These are phyloP conservation scores for Uloborus plumipes DNA, from an alignment of 2,888 invertebrate genomes.

Conservation along the genomic window DNA sequence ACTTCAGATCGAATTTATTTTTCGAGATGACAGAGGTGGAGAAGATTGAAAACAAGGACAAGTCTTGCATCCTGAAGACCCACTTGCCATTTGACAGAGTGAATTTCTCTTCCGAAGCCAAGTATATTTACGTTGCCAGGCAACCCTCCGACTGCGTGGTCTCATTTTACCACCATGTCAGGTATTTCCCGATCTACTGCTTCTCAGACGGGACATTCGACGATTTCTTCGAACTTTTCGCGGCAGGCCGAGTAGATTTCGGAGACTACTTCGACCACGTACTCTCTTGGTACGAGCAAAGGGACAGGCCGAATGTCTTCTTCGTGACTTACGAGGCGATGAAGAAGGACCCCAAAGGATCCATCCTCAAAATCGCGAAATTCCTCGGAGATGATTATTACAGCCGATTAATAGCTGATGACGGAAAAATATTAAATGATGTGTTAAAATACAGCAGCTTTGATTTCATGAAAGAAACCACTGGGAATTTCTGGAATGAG, in stretches of 20 bases:
- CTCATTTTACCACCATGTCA: slow-evolving; percentile 71
- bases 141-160: slow-evolving; percentile 73
- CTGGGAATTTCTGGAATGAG: slow-evolving; percentile 16
- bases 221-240: slow-evolving; percentile 71
- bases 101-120: slow-evolving; percentile 54
- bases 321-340: slow-evolving; percentile 72
- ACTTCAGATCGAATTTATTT: slow-evolving; percentile 33
- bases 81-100: slow-evolving; percentile 68
- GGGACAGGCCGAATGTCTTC: slow-evolving; percentile 69
- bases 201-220: slow-evolving; percentile 66
- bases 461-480: slow-evolving; percentile 49
- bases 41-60: background rate
- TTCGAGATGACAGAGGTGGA: slow-evolving; percentile 33
- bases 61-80: slow-evolving; percentile 65
- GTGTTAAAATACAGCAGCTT: slow-evolving; percentile 42
- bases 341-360: slow-evolving; percentile 67
- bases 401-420: slow-evolving; percentile 9
- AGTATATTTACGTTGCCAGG: slow-evolving; percentile 71
- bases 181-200: slow-evolving; percentile 17
- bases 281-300: slow-evolving; percentile 48
- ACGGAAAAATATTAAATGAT: slow-evolving; percentile 21
- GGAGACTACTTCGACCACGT: slow-evolving; percentile 64
- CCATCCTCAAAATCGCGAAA: slow-evolving; percentile 64
- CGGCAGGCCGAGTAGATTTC: slow-evolving; percentile 69
- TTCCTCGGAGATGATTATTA: slow-evolving; percentile 62